Evolutionary conservation across 2,797 vertebrate genomes (phyloP), one percentile per base, ranked within the genome.

Genomic region (Sebastolobus altivelis): DNA sequence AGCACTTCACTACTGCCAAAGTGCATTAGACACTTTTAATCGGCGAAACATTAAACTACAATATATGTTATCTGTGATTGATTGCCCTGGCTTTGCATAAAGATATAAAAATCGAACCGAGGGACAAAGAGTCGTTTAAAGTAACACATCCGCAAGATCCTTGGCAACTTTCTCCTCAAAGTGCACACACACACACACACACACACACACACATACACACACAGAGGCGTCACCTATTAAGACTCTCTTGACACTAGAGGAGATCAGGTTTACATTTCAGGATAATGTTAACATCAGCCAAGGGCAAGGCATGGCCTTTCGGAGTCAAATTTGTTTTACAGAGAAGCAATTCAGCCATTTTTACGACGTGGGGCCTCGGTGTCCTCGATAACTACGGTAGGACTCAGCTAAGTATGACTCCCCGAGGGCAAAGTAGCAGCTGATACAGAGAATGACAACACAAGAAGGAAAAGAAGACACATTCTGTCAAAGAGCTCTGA

Each of bases 201-300:
- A 40, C 61, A 56, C 25, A 25, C 25, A 25, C 2, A 25, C 37
- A 70, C 75, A 38, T 35, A 18, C 40, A 40, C 61, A 56, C 61
- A 65, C 62, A 10, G 6, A 68, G 63, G 14, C 2, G 13, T 70
- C 74, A 77, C 77, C 86, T 63, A 83, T 89, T 87, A 85, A 76
- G 82, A 83, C 74, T 82, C 82, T 72, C 84, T 75, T 73, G 86
- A 89, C 89, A 89, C 83, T 63, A 1, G 55, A 78, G 71, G 79
- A 93, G 87, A 88, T 89, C 78, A 79, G 85, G 87, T 93, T 93
- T 89, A 87, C 87, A 61, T 88, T 90, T 88, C 73, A 81, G 83
- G 82, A 88, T 91, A 91, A 94, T 90, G 92, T 91, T 91, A 93
- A 93, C 84, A 83, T 80, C 86, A 86, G 92, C 93, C 91, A 79